Conservation (phyloP, 1,140 invertebrate genomes). For the Gonatopus flavifemur region DNA sequence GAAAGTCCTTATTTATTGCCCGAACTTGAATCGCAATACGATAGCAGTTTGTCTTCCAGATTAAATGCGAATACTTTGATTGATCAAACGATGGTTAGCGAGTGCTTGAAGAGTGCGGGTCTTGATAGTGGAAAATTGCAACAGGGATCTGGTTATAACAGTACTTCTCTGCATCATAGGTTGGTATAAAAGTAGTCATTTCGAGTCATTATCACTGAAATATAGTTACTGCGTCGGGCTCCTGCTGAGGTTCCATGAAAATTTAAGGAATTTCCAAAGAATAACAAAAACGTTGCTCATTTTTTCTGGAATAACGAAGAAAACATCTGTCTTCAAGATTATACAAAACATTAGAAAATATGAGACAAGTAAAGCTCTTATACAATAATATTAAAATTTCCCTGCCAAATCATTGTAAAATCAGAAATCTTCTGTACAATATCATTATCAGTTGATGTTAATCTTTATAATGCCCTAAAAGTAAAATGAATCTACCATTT, state of each 20-base stretch:
- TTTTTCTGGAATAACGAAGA: too few species aligned
- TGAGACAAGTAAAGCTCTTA: too few species aligned
- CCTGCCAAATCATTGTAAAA: background rate
- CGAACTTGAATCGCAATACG: conserved; percentile 62
- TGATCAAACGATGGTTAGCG: conserved; percentile 72
- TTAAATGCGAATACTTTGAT: conserved; percentile 64
- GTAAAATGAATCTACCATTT: conserved; percentile 11
- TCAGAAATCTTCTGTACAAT: background rate
- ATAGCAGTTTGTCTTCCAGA: conserved; percentile 52
- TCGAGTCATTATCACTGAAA: too few species aligned
- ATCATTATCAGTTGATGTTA: conserved; percentile 1
- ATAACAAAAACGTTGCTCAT: too few species aligned
- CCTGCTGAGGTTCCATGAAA: too few species aligned
- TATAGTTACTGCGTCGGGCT: too few species aligned
- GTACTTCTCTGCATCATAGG: conserved; percentile 50
- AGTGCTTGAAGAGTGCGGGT: conserved; percentile 70
- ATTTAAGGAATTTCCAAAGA: too few species aligned
- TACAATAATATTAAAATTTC: background rate
- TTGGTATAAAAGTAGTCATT: too few species aligned
- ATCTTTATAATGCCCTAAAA: conserved; percentile 6
- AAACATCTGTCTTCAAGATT: too few species aligned
- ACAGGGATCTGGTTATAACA: conserved; percentile 65
- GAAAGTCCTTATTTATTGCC: conserved; percentile 71
- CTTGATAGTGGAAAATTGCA: conserved; percentile 69
- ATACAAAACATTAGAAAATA: too few species aligned